A percentile compares a stretch with the other conserved stretches of the same genome.
Evolutionary conservation across 2,888 invertebrate species (phyloP).

Genomic region (Kuschelorhynchus macadamiae): DNA sequence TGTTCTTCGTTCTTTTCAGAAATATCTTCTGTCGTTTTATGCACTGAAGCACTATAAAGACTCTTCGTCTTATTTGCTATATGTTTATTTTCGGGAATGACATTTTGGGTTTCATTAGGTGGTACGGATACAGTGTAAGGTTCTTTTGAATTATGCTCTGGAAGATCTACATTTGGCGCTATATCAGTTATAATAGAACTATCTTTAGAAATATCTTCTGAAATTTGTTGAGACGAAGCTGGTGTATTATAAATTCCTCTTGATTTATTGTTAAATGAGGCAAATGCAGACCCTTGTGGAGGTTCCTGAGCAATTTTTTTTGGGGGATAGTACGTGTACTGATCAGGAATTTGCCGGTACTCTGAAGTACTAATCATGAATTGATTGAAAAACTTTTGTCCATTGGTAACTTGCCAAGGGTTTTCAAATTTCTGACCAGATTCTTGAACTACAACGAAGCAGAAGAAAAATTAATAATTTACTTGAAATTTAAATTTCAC

Average conservation of each 20-base stretch:
- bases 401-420: constrained; percentile 30
- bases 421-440: constrained; percentile 17
- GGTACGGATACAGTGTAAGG: too few species aligned
- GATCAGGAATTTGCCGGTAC: constrained; percentile 18
- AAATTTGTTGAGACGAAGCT: not conserved
- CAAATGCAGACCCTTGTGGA: constrained; percentile 38
- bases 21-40: too few species aligned
- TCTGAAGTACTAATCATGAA: constrained; percentile 10
- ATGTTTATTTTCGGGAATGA: too few species aligned
- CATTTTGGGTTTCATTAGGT: too few species aligned
- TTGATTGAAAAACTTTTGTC: constrained; percentile 33
- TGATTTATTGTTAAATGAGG: constrained; percentile 25
- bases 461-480: not conserved
- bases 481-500: not conserved
- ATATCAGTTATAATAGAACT: constrained; percentile 3
- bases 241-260: constrained; percentile 5
- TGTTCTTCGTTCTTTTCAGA: too few species aligned
- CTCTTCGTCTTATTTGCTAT: too few species aligned
- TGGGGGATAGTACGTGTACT: constrained; percentile 7
- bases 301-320: constrained; percentile 10
- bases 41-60: too few species aligned
- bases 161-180: too few species aligned
- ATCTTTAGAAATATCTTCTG: not conserved
- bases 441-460: constrained; percentile 11
- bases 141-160: too few species aligned